These are phyloP conservation scores for Gobio occitaniae DNA, from an alignment of 2,797 vertebrate species.

Conservation along the genomic window DNA sequence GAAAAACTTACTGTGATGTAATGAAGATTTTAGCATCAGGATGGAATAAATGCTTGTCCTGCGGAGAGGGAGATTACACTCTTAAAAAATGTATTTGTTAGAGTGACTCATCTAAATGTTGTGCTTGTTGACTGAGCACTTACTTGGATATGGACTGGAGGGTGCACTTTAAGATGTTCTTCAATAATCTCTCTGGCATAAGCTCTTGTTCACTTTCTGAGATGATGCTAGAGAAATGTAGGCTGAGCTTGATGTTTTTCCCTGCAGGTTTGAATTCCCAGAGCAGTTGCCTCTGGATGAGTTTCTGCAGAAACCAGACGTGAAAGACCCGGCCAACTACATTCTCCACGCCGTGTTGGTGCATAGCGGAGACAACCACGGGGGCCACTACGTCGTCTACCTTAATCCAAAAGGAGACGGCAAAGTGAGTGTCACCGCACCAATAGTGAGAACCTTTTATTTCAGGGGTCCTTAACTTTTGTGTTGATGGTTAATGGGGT, in stretches of 20 bases:
- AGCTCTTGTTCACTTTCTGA: background rate
- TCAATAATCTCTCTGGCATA: conserved; percentile 6
- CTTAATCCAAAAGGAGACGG: conserved; percentile 98
- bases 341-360: conserved; percentile 97
- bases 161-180: conserved; percentile 25
- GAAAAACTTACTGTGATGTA: background rate
- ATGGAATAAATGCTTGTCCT: conserved; percentile 12
- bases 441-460: conserved; percentile 78
- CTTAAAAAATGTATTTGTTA: conserved; percentile 33
- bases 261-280: conserved; percentile 94
- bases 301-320: conserved; percentile 97
- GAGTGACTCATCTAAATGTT: conserved; percentile 63
- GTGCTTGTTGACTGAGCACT: conserved; percentile 4
- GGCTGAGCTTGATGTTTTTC: background rate
- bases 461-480: conserved; percentile 53
- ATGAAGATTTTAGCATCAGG: background rate
- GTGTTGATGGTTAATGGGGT: background rate
- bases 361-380: conserved; percentile 98
- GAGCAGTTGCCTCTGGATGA: conserved; percentile 97
- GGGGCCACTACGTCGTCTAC: conserved; percentile 99
- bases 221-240: background rate
- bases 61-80: conserved; percentile 41
- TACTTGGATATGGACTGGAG: background rate
- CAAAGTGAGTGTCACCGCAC: conserved; percentile 92
- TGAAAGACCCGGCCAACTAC: conserved; percentile 98